These are phyloP conservation scores for Brachyptera risi DNA, from an alignment of 2,888 invertebrate genomes.

Conservation along the genomic window DNA sequence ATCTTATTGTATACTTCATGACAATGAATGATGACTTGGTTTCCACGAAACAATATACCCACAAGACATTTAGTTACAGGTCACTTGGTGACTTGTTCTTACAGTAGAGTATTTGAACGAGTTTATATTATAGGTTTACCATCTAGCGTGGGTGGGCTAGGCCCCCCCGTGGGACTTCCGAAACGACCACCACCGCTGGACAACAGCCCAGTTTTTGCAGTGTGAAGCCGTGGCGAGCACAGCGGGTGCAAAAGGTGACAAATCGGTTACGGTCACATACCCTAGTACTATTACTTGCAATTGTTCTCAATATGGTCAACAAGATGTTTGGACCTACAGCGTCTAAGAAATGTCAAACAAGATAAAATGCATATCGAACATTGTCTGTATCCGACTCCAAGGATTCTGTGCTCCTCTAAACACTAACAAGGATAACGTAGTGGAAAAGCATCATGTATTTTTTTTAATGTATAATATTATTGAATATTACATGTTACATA, in stretches of 20 bases:
- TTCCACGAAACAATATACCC: not conserved
- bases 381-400: too few relatives aligned
- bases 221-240: not conserved
- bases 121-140: too few relatives aligned
- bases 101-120: not conserved
- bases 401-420: too few relatives aligned
- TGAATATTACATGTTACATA: too few relatives aligned
- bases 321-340: conserved; percentile 18
- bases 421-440: too few relatives aligned
- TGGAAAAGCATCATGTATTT: too few relatives aligned
- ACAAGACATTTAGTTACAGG: conserved; percentile 11
- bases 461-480: too few relatives aligned
- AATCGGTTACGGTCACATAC: conserved; percentile 20
- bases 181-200: not conserved
- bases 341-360: conserved; percentile 18
- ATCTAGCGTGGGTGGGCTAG: conserved; percentile 7
- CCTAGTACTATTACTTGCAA: conserved; percentile 4
- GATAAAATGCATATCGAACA: too few relatives aligned
- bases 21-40: conserved; percentile 23
- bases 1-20: conserved; percentile 6
- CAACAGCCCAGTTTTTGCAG: conserved; percentile 1
- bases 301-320: conserved; percentile 16
- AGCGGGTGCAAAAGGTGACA: conserved; percentile 19
- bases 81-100: not conserved
- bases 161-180: not conserved